phyloP scores from a whole-genome alignment of 1,140 invertebrate genomes.

The Drosophila ambigua region DNA sequence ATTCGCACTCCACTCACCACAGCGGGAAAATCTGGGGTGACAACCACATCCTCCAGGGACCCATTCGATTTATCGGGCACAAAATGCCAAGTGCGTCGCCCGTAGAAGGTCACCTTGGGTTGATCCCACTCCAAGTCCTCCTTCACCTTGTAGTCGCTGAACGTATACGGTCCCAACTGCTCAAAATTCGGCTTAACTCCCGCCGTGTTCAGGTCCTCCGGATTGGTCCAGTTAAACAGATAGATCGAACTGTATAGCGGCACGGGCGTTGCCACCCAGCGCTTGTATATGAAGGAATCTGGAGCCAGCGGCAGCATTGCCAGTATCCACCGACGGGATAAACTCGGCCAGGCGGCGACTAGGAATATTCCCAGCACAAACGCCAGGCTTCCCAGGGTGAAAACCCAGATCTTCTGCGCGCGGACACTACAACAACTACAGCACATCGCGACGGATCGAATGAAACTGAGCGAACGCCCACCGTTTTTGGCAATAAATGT shows the following conservation, averaged over 20 bases:
- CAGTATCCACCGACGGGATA: conserved; percentile 40
- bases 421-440: conserved; percentile 73
- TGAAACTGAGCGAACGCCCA: conserved; percentile 3
- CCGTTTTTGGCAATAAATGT: conserved; percentile 13
- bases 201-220: conserved; percentile 85
- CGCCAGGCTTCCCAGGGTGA: conserved; percentile 47
- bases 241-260: conserved; percentile 90
- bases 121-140: conserved; percentile 86
- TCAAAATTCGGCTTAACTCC: conserved; percentile 87
- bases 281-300: conserved; percentile 86
- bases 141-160: conserved; percentile 86
- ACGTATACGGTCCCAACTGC: conserved; percentile 87
- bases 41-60: conserved; percentile 89
- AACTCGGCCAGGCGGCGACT: conserved; percentile 56
- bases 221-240: conserved; percentile 93
- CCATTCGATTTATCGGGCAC: conserved; percentile 89
- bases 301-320: conserved; percentile 85
- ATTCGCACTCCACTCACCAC: conserved; percentile 85
- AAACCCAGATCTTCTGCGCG: conserved; percentile 74
- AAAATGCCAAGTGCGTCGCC: conserved; percentile 90
- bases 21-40: conserved; percentile 90
- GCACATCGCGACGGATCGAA: conserved; percentile 45
- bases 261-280: conserved; percentile 90
- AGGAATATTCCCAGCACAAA: conserved; percentile 48
- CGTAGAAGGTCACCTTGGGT: conserved; percentile 90